Base-by-base conservation (phyloP, 2,888 invertebrate genomes). In the Zaprionus obscuricornis region DNA sequence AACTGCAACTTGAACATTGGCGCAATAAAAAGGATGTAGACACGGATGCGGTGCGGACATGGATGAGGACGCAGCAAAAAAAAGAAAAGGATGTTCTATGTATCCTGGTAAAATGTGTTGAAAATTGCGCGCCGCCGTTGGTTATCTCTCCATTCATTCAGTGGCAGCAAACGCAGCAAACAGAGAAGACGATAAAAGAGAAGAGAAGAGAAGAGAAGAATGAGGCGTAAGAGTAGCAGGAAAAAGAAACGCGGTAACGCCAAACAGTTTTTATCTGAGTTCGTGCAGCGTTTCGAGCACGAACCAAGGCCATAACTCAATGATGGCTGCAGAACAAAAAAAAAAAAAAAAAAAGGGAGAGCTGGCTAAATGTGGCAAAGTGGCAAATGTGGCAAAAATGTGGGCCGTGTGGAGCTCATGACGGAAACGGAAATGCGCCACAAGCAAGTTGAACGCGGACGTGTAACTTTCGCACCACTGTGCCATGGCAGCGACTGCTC, bases 61-160 rank as follows among this genome's bases (percentile, higher is more conserved):
- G 49, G 29, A 42, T 75, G 74, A 74, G 36, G 42, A 58, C 72
- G 51, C 55, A 70, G 60, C 70, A 42, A 11, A 58, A 52, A 68
- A n/a, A n/a, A n/a, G n/a, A n/a, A n/a, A 77, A 81, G 78, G 72
- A 74, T 65, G 68, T 57, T 59, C 49, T 63, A 31, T 47, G 56
- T 65, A 69, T 69, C 60, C 60, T 66, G 72, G 65, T 22, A 43
- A 54, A 78, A 75, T 69, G 74, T 84, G 86, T 84, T 88, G 87
- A 86, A 88, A 88, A 86, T 86, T 75, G 85, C 83, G 67, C 73
- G 71, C 73, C 86, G 75, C 65, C 68, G 71, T 68, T 72, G 82
- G 86, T 86, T 86, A 86, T 86, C 86, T 86, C 86, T 86, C 86
- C 86, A 86, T 86, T 86, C 82, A 73, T n/a, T n/a, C n/a, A n/a